These are phyloP conservation scores for Sialia sialis DNA, from an alignment of 2,113 vertebrate species.

Conservation along the genomic window DNA sequence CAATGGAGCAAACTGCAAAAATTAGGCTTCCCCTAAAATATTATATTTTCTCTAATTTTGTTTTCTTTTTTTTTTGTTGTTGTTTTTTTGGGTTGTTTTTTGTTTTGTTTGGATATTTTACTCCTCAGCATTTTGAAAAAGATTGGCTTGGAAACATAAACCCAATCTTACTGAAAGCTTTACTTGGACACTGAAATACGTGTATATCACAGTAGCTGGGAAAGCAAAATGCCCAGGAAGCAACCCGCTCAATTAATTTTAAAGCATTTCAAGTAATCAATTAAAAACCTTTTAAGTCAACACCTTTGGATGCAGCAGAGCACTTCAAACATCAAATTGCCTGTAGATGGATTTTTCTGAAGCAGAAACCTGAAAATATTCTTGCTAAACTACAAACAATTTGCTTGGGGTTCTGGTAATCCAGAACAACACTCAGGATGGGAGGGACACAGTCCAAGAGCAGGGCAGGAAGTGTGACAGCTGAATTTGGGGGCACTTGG, in stretches of 20 bases:
- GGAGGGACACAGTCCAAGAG: not conserved
- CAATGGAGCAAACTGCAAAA: not conserved
- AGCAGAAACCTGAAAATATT: not conserved
- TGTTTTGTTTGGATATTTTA: not conserved
- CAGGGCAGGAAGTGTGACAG: not conserved
- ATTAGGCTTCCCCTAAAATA: not conserved
- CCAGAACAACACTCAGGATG: rapidly evolving
- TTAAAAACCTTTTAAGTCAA: not conserved
- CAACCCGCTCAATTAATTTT: not conserved
- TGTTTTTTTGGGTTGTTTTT: too few species aligned
- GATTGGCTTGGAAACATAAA: not conserved
- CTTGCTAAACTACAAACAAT: not conserved
- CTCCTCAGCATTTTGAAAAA: not conserved
- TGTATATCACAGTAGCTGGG: not conserved
- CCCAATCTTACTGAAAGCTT: not conserved
- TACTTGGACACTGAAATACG: not conserved
- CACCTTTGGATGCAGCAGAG: not conserved
- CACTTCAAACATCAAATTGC: not conserved
- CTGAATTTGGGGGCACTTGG: not conserved
- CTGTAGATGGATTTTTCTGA: not conserved
- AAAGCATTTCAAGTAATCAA: not conserved
- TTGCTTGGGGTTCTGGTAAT: not conserved
- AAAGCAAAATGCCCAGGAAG: not conserved
- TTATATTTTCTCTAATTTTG: not conserved
- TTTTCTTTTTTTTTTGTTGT: not conserved